phyloP scores from a whole-genome alignment of 2,113 vertebrate genomes.

The Pomatorhinus ruficollis region DNA sequence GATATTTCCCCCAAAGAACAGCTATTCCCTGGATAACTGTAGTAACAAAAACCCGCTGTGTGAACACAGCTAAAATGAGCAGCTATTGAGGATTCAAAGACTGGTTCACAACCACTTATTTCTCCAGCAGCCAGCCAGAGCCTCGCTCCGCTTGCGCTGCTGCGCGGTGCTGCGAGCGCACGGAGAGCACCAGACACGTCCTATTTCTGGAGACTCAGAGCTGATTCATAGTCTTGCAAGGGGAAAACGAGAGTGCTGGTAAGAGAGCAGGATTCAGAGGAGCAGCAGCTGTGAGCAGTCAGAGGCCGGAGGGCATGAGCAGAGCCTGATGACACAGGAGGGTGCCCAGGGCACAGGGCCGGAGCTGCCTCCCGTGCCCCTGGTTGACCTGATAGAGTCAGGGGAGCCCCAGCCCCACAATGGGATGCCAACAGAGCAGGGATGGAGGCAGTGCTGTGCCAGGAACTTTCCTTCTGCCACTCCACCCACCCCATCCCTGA shows the following conservation, averaged over 20 bases:
- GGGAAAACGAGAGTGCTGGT: background rate
- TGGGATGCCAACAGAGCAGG: background rate
- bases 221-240: constrained; percentile 29
- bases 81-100: background rate
- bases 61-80: background rate
- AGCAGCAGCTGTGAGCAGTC: background rate
- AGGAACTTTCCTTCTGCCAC: fast-evolving
- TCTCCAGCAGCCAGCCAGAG: background rate
- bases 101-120: background rate
- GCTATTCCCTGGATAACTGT: background rate
- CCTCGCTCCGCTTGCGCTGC: background rate
- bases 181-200: background rate
- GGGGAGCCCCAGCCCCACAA: fast-evolving
- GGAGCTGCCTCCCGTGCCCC: fast-evolving
- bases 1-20: background rate
- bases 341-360: fast-evolving
- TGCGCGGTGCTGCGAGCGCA: background rate
- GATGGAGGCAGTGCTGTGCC: background rate
- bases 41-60: background rate
- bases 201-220: constrained; percentile 15
- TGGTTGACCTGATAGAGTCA: fast-evolving
- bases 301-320: fast-evolving
- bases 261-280: background rate
- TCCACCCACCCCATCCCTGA: fast-evolving
- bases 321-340: background rate